A percentile compares a stretch with the other conserved stretches of the same genome.
Conservation (phyloP, 37 sponge, comb jelly and placozoan species). For the Haliclona indistincta region DNA sequence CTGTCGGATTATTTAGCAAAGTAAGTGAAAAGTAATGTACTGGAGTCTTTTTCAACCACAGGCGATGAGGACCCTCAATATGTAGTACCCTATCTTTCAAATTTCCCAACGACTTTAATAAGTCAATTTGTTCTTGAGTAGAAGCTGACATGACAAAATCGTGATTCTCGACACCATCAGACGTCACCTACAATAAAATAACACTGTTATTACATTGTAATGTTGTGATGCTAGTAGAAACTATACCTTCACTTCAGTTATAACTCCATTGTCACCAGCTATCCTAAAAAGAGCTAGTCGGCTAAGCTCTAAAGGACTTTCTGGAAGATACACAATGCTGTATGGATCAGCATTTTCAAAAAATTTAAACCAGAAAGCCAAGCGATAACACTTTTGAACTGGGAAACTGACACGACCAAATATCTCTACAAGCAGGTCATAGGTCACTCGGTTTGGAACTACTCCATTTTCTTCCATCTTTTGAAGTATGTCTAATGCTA, state of each 20-base stretch:
- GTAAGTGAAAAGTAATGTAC: slow-evolving; percentile 71
- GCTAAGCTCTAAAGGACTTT: slow-evolving; percentile 45
- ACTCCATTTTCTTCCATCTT: slow-evolving; percentile 94
- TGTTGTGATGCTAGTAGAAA: neutral
- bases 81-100: slow-evolving; percentile 29
- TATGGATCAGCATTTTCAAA: slow-evolving; percentile 85
- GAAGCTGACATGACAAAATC: neutral
- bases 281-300: slow-evolving; percentile 55
- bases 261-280: slow-evolving; percentile 16
- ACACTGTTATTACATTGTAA: neutral
- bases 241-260: slow-evolving; percentile 57
- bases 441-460: slow-evolving; percentile 69
- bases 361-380: slow-evolving; percentile 84
- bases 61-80: slow-evolving; percentile 82
- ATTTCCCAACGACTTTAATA: slow-evolving; percentile 17
- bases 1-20: neutral
- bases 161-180: neutral
- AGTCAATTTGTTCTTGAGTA: slow-evolving; percentile 10
- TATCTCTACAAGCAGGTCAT: slow-evolving; percentile 51
- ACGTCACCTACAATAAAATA: neutral
- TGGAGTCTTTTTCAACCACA: slow-evolving; percentile 71
- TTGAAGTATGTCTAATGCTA: slow-evolving; percentile 70
- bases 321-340: slow-evolving; percentile 46
- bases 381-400: slow-evolving; percentile 78
- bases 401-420: slow-evolving; percentile 84